These are phyloP conservation scores for Amiota communis DNA, from an alignment of 2,888 invertebrate genomes.

Conservation along the genomic window DNA sequence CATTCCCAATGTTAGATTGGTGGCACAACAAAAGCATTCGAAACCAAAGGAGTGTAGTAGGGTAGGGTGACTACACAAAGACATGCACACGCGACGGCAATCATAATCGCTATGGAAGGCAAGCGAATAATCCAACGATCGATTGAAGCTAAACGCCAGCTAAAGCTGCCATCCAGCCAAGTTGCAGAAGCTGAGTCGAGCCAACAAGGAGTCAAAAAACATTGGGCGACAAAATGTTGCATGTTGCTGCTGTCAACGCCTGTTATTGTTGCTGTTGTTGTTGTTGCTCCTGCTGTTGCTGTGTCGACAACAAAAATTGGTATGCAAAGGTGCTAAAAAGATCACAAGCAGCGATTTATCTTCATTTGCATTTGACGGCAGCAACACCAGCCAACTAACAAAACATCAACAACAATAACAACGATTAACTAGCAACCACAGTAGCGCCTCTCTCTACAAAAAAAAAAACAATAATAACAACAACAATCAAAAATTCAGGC, in stretches of 20 bases:
- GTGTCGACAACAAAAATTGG: constrained; percentile 47
- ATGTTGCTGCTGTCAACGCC: constrained; percentile 61
- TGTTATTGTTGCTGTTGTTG: constrained; percentile 21
- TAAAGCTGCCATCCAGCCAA: neutral
- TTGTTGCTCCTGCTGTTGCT: constrained; percentile 8
- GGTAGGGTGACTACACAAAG: neutral
- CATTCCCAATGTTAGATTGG: neutral
- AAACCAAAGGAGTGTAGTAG: constrained; percentile 1
- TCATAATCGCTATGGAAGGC: constrained; percentile 39
- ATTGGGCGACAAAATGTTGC: constrained; percentile 64
- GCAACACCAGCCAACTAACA: neutral
- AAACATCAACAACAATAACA: neutral
- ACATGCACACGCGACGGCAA: constrained; percentile 34
- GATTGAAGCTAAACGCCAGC: neutral
- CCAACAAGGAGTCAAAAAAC: constrained; percentile 33
- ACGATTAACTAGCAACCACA: constrained; percentile 26
- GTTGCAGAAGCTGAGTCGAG: neutral
- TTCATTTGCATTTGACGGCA: constrained; percentile 69
- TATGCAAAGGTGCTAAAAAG: constrained; percentile 68
- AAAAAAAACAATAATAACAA: neutral
- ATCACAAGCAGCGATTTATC: constrained; percentile 68
- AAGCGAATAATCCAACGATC: too few species aligned
- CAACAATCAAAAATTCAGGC: neutral
- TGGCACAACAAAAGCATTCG: constrained; percentile 20
- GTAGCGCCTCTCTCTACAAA: neutral